phyloP scores from a whole-genome alignment of 2,113 vertebrate genomes.

The Labeo catla region DNA sequence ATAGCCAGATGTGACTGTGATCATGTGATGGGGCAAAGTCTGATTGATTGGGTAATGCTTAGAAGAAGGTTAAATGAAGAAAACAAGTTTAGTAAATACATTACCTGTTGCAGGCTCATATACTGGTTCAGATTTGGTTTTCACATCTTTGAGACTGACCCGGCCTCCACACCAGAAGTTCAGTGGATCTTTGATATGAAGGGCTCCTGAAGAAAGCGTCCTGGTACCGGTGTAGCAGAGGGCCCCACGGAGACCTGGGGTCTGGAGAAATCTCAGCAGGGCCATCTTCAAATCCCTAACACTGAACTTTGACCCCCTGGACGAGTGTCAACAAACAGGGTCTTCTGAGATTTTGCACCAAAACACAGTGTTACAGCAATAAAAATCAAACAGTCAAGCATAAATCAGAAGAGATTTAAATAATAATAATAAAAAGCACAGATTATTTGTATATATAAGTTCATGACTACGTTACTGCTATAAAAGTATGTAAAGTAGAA shows the following conservation, averaged over 20 bases:
- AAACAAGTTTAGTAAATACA: not conserved
- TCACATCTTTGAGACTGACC: constrained; percentile 71
- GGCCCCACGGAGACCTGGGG: constrained; percentile 37
- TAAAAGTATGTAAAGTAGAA: not conserved
- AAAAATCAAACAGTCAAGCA: not conserved
- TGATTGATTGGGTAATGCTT: not conserved
- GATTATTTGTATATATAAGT: not conserved
- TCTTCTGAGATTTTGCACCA: not conserved
- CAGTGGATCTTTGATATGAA: constrained; percentile 76
- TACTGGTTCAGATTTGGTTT: constrained; percentile 73
- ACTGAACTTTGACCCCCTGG: constrained; percentile 7
- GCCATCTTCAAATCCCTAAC: constrained; percentile 46
- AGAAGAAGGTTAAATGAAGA: not conserved
- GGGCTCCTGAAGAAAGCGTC: constrained; percentile 75
- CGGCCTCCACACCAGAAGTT: constrained; percentile 86
- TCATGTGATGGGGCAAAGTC: constrained; percentile 25
- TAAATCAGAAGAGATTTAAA: not conserved
- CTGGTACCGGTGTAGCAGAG: constrained; percentile 65
- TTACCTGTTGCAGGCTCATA: constrained; percentile 92
- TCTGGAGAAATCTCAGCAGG: constrained; percentile 20
- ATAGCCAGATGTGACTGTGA: not conserved
- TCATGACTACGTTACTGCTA: not conserved
- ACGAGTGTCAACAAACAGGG: not conserved
- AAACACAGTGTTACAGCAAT: not conserved
- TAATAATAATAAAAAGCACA: not conserved